A percentile compares a stretch with the other conserved stretches of the same genome.
Conservation (phyloP, 37 sponge, comb jelly and placozoan species). For the Agelas oroides region DNA sequence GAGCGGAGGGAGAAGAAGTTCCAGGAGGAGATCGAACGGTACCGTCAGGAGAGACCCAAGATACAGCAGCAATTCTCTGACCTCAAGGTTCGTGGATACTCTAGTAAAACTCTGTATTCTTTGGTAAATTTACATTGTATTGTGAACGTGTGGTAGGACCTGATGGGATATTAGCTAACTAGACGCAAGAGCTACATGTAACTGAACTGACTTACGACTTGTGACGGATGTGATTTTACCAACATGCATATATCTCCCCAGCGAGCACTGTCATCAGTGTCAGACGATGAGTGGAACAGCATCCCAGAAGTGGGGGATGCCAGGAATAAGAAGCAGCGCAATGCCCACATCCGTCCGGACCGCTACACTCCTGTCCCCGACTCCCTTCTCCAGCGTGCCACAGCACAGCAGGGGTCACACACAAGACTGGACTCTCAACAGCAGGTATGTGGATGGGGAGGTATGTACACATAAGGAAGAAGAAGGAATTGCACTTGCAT, state of each 20-base stretch:
- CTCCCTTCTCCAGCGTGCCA: slow-evolving; percentile 68
- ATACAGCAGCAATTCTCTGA: slow-evolving; percentile 99
- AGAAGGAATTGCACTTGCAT: too few species aligned
- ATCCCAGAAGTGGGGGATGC: slow-evolving; percentile 96
- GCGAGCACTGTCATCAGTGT: slow-evolving; percentile 83
- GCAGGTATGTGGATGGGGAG: slow-evolving; percentile 43
- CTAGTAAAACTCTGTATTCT: neutral
- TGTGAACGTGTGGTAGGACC: too few species aligned
- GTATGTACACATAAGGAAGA: too few species aligned
- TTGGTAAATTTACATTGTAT: neutral
- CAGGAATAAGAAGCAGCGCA: slow-evolving; percentile 89
- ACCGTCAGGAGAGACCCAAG: slow-evolving; percentile 94
- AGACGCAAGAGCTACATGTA: too few species aligned
- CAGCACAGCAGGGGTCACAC: neutral
- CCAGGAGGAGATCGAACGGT: slow-evolving; percentile 92
- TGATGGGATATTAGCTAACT: too few species aligned
- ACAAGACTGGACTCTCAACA: slow-evolving; percentile 66
- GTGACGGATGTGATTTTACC: neutral
- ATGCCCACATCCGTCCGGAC: slow-evolving; percentile 79
- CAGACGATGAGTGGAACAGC: slow-evolving; percentile 84
- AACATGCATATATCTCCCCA: neutral
- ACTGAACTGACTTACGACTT: too few species aligned
- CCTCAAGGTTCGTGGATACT: slow-evolving; percentile 78
- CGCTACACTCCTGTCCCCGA: slow-evolving; percentile 94
- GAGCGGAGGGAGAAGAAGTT: slow-evolving; percentile 93